phyloP scores from a whole-genome alignment of 2,888 invertebrate genomes.

The Lycia hirtaria region DNA sequence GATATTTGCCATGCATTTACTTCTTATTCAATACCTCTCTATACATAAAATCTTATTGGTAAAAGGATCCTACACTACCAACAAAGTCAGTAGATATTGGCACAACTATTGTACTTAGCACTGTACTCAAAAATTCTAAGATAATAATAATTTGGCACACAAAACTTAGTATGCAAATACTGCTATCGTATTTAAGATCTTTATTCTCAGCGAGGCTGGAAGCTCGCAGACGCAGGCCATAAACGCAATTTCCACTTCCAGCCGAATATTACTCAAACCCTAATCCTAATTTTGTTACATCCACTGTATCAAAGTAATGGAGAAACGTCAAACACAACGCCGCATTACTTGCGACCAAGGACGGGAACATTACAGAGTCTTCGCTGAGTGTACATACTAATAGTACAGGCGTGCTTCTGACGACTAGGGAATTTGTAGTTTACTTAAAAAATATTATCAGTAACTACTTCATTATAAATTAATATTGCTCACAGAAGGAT shows the following conservation, averaged over 20 bases:
- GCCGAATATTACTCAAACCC: conserved; percentile 13
- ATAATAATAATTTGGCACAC: conserved; percentile 4
- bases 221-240: conserved; percentile 8
- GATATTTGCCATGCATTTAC: no score
- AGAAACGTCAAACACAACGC: conserved; percentile 41
- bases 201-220: conserved; percentile 8
- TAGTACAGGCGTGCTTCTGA: no score
- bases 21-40: no score
- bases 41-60: no score
- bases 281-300: conserved; percentile 32
- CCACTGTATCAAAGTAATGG: conserved; percentile 38
- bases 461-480: no score
- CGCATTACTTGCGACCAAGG: conserved; percentile 34
- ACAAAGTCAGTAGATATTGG: not conserved
- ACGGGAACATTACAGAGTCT: conserved; percentile 17
- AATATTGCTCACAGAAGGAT: no score
- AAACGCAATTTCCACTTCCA: conserved; percentile 12
- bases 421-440: no score
- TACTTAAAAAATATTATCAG: no score
- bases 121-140: not conserved
- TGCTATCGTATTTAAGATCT: conserved; percentile 12
- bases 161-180: conserved; percentile 12
- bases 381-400: conserved; percentile 28
- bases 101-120: no score
- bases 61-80: no score